Base-by-base conservation (phyloP, 2,797 vertebrate genomes). In the Labroides dimidiatus region DNA sequence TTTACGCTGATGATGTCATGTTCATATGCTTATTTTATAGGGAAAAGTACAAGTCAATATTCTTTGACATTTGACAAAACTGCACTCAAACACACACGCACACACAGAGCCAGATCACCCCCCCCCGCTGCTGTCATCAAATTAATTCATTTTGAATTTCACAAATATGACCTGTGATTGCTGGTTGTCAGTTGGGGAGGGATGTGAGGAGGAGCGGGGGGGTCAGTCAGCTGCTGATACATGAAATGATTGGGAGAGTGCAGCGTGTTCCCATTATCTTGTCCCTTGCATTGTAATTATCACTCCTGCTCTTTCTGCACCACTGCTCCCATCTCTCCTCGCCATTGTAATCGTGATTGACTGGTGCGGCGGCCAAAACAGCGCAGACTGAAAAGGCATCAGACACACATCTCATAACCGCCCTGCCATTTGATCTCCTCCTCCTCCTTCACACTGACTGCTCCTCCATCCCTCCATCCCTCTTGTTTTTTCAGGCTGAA, bases 331-430 rank as follows among this genome's bases (percentile, higher is more conserved):
- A 92, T 94, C 94, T 96, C 89, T 93, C 84, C 85, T 91, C 94
- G 91, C 89, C 89, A 89, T 93, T 95, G 94, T 95, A 94, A 95
- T 95, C 89, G 93, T 95, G 95, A 96, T 96, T 96, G 94, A 95
- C 94, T 96, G 91, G 94, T 91, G 90, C 73, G 92, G 89, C 91
- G 91, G 95, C 93, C 92, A 90, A 95, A 92, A 94, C 94, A 94
- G 91, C 93, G 91, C 92, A 67, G 92, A 91, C 91, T 93, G 84
- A 94, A 95, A 91, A 95, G 90, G 92, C 85, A 92, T 95, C 92
- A 95, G 87, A 89, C 86, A 89, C 93, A 86, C 88, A 91, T 94
- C 92, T 95, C 93, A 94, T 95, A 94, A 89, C 88, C 73, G 81
- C 89, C 87, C 85, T 91, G 90, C 82, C 91, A 88, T 95, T 93